Percentiles rank a stretch among this genome's conserved stretches.
Conservation (phyloP, 1,140 invertebrate genomes). For the Araneus ventricosus region DNA sequence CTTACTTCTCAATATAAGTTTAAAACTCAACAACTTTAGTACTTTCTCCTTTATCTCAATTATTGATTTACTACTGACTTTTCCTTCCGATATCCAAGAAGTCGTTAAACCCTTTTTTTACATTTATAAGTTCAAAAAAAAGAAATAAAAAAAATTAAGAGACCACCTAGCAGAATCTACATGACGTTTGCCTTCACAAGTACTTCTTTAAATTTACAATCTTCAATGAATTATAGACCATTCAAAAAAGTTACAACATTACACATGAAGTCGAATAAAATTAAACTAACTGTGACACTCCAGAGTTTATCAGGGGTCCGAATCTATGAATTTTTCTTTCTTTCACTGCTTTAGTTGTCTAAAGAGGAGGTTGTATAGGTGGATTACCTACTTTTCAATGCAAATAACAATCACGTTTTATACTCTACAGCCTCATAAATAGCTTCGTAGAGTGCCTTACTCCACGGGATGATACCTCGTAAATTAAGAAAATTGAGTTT, state of each 20-base stretch:
- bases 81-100: too few relatives aligned
- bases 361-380: neutral
- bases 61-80: too few relatives aligned
- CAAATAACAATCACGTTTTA: slow-evolving; percentile 19
- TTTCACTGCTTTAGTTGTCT: neutral
- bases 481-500: neutral
- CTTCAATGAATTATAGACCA: neutral
- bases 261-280: neutral
- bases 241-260: neutral
- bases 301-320: neutral
- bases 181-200: neutral
- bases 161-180: neutral
- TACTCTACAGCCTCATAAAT: neutral
- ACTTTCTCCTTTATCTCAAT: too few relatives aligned
- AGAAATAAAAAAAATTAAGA: too few relatives aligned
- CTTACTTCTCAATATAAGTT: too few relatives aligned
- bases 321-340: neutral
- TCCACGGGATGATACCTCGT: neutral
- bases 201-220: neutral
- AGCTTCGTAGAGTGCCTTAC: neutral
- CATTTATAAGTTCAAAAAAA: too few relatives aligned
- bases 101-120: too few relatives aligned
- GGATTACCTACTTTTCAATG: neutral
- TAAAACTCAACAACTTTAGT: too few relatives aligned
- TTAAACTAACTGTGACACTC: neutral